Evolutionary conservation across 2,113 vertebrate genomes (phyloP).

Genomic region (Myiozetetes cayanensis): DNA sequence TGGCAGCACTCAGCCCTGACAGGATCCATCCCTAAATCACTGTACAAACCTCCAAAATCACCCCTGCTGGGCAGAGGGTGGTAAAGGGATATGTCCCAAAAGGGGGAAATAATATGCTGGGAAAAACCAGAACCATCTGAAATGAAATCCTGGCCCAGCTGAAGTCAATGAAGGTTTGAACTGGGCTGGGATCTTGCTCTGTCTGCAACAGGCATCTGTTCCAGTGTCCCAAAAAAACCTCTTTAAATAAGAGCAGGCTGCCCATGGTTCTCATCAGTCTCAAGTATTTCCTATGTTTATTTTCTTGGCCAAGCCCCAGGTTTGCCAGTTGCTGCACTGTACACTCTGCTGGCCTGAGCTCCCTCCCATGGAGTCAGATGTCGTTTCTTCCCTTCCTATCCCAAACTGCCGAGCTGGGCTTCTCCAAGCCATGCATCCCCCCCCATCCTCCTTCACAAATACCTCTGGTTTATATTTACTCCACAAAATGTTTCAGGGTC

Average conservation of each 20-base stretch:
- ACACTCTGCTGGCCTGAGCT: not conserved
- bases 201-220: not conserved
- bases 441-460: not conserved
- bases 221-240: constrained; percentile 9
- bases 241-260: constrained; percentile 36
- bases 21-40: not conserved
- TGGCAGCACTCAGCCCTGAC: not conserved
- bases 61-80: not conserved
- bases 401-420: not conserved
- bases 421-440: not conserved
- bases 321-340: constrained; percentile 2
- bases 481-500: not conserved
- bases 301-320: constrained; percentile 46
- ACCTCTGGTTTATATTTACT: not conserved
- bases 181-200: not conserved
- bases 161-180: not conserved
- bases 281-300: constrained; percentile 32
- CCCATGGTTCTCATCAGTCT: constrained; percentile 8
- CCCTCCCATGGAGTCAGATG: not conserved
- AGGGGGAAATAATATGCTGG: not conserved
- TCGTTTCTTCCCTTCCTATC: not conserved
- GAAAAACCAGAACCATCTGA: not conserved
- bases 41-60: not conserved
- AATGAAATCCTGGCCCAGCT: not conserved
- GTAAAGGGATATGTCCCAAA: not conserved